Evolutionary conservation across 1,140 invertebrate genomes (phyloP).

Genomic region (Tribolium madens): DNA sequence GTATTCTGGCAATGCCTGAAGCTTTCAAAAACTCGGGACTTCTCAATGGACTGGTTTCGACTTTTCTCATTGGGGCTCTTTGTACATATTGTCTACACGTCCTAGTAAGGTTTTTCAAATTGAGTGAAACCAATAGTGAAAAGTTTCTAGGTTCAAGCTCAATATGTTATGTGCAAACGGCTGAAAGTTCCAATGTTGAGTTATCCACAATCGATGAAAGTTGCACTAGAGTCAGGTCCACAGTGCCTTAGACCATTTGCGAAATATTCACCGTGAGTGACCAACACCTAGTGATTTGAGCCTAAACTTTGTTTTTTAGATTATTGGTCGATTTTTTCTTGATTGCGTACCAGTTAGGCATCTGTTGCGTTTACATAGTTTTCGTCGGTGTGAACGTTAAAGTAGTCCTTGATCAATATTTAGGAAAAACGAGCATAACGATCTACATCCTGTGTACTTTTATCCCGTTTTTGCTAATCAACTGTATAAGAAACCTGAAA

Average conservation of each 20-base stretch:
- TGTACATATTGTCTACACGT: conserved; percentile 80
- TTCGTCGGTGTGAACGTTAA: conserved; percentile 84
- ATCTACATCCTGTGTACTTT: conserved; percentile 73
- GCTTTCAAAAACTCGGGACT: conserved; percentile 80
- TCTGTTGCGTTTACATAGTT: conserved; percentile 90
- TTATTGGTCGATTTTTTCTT: conserved; percentile 77
- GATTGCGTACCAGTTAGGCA: conserved; percentile 86
- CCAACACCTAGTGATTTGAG: too few relatives aligned
- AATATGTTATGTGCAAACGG: conserved; percentile 64
- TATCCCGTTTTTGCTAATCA: conserved; percentile 76
- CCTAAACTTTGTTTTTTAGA: conserved; percentile 65
- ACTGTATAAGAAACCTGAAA: conserved; percentile 80
- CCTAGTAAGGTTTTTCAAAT: conserved; percentile 67
- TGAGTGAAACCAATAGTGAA: neutral
- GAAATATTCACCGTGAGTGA: conserved; percentile 69
- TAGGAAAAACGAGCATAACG: conserved; percentile 62
- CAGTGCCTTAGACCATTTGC: conserved; percentile 69
- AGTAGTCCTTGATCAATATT: conserved; percentile 69
- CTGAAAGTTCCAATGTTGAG: conserved; percentile 63
- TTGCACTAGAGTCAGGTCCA: conserved; percentile 73
- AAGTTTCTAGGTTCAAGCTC: conserved; percentile 60
- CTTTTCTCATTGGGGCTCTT: conserved; percentile 73
- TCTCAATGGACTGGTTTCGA: conserved; percentile 71
- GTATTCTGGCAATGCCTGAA: conserved; percentile 81
- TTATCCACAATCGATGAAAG: conserved; percentile 76